Evolutionary conservation across 2,797 vertebrate genomes (phyloP), one percentile per base, ranked within the genome.

Genomic region (Apogon hyalosoma): DNA sequence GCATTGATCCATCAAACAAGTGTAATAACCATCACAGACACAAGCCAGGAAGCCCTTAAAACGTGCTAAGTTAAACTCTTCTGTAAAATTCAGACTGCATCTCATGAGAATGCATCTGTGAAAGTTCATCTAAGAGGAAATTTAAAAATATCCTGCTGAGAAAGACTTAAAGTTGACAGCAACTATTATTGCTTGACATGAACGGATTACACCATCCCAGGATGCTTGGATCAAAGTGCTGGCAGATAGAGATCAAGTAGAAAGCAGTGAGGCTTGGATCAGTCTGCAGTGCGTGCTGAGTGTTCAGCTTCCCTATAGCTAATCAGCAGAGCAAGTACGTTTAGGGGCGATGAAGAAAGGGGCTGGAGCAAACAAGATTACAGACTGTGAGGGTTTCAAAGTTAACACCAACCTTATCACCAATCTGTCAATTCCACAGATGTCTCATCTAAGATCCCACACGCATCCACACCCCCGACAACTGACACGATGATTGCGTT

Each of bases 151-250:
- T 21, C 66, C 62, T 8, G 3, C 66, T 60, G 64, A 79, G 71
- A 56, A 39, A 67, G 73, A 67, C 51, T 73, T 58, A 62, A 66
- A 61, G 70, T 75, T 79, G 78, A 79, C 72, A 84, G 75, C 53
- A 46, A 66, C 56, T 73, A 65, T 83, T 84, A 76, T 78, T 80
- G 63, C 74, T 64, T 67, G 64, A 79, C 69, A 69, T 19, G 59
- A 84, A 57, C 56, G 39, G 84, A 84, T 89, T 83, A 85, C 78
- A 73, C 6, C n/a, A 73, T 74, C 66, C 59, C 63, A 69, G 42
- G 73, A 86, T 59, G 84, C 65, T 74, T 1, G n/a, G 75, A 88
- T 92, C 82, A 89, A 89, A 89, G 80, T 12, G 7, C 45, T 71
- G 61, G 56, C 68, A 75, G 85, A 88, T 83, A 80, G 66, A 69